Conservation (phyloP, 2,888 invertebrate genomes). For the Halictus quadricinctus region DNA sequence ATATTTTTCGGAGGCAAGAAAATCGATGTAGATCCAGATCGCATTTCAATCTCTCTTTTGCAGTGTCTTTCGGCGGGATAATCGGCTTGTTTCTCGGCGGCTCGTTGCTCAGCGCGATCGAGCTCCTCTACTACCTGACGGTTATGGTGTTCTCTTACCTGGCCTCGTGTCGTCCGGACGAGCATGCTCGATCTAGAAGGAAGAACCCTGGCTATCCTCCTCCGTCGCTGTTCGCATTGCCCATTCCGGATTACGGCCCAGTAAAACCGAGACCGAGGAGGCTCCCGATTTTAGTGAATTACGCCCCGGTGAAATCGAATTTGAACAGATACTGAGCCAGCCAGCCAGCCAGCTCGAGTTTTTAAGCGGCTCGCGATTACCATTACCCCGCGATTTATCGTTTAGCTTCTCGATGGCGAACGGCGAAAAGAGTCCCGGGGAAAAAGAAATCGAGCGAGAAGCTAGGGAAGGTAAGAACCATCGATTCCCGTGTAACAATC, state of each 20-base stretch:
- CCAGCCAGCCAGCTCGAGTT: constrained; percentile 19
- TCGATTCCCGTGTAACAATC: constrained; percentile 32
- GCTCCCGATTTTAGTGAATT: constrained; percentile 60
- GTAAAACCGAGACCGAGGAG: constrained; percentile 53
- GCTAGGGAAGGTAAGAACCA: not conserved
- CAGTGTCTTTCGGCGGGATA: constrained; percentile 83
- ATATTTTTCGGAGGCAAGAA: constrained; percentile 54
- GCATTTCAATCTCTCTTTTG: constrained; percentile 40
- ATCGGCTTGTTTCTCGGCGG: constrained; percentile 83
- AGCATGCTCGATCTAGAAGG: not conserved
- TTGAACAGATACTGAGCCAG: constrained; percentile 53
- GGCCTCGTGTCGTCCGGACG: not conserved
- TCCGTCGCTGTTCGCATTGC: constrained; percentile 28
- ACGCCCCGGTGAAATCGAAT: constrained; percentile 51
- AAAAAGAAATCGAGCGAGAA: not conserved
- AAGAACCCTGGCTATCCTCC: not conserved
- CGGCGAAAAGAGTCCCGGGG: not conserved
- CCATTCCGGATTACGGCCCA: constrained; percentile 58
- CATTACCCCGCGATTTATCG: constrained; percentile 38
- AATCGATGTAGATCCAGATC: constrained; percentile 43
- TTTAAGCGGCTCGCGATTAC: constrained; percentile 37
- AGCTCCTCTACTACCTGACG: constrained; percentile 79
- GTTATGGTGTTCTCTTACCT: constrained; percentile 37
- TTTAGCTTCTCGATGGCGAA: not conserved
- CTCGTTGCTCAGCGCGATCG: constrained; percentile 82